Evolutionary conservation across 1,140 invertebrate species (phyloP).

Genomic region (Eubasilissa regina): DNA sequence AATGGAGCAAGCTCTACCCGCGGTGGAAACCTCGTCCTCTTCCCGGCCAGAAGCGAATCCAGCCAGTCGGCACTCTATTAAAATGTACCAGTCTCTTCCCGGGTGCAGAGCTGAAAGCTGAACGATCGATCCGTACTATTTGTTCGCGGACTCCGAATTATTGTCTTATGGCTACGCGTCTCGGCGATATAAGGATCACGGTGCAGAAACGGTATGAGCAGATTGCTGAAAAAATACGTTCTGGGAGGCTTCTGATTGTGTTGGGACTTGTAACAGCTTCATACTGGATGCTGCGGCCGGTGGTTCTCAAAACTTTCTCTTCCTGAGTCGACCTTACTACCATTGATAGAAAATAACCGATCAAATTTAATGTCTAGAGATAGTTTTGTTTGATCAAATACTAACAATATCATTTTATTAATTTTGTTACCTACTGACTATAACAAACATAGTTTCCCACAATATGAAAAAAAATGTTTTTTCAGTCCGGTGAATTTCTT

Average conservation of each 20-base stretch:
- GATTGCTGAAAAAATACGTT: conserved; percentile 61
- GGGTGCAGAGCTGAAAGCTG: no score
- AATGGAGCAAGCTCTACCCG: conserved; percentile 48
- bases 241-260: conserved; percentile 58
- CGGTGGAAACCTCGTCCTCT: conserved; percentile 2
- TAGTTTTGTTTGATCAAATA: no score
- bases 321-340: no score
- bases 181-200: conserved; percentile 38
- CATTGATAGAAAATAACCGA: no score
- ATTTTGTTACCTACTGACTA: no score
- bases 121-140: background rate
- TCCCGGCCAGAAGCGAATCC: background rate
- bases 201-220: conserved; percentile 44
- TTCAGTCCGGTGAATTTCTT: no score
- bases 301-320: background rate
- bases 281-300: conserved; percentile 6
- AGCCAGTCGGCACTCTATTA: background rate
- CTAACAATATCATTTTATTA: no score
- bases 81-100: background rate
- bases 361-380: no score
- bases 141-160: background rate
- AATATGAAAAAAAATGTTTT: no score
- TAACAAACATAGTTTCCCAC: no score
- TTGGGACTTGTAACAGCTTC: conserved; percentile 57
- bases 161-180: background rate